Conservation (phyloP, 2,113 vertebrate species). For the Crypturellus undulatus region DNA sequence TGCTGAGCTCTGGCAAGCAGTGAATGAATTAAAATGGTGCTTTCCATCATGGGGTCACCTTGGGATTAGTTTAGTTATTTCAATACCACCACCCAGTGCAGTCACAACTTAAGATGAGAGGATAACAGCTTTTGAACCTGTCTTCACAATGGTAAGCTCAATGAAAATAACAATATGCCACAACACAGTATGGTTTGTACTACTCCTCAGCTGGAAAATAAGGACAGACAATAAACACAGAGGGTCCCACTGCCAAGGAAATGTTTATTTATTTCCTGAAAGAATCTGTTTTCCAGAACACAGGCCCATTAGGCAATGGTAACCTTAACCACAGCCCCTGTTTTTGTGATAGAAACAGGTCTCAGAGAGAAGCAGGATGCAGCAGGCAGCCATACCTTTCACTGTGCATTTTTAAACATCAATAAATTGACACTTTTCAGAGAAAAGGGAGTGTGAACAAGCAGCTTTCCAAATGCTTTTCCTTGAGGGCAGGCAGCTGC, state of each 20-base stretch:
- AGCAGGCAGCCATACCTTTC: not conserved
- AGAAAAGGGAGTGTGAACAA: not conserved
- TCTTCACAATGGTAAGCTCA: constrained; percentile 16
- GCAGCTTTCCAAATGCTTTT: not conserved
- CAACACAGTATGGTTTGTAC: constrained; percentile 17
- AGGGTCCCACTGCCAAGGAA: not conserved
- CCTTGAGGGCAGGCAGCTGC: not conserved
- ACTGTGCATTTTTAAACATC: not conserved
- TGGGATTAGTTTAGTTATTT: not conserved
- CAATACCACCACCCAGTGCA: not conserved
- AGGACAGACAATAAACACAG: constrained; percentile 47
- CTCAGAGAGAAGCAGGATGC: not conserved
- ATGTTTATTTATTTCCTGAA: constrained; percentile 29
- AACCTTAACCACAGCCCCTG: not conserved
- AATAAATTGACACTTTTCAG: not conserved
- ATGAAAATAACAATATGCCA: constrained; percentile 39
- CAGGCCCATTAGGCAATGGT: not conserved
- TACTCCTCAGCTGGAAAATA: constrained; percentile 41
- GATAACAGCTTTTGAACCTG: constrained; percentile 40
- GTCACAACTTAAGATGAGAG: constrained; percentile 1
- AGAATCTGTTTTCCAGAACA: not conserved
- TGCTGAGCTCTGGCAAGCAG: not conserved
- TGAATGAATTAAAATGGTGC: not conserved
- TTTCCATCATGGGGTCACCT: not conserved
- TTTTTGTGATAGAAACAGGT: not conserved